Evolutionary conservation across 2,888 invertebrate species (phyloP).

Genomic region (Thysanoteuthis rhombus): DNA sequence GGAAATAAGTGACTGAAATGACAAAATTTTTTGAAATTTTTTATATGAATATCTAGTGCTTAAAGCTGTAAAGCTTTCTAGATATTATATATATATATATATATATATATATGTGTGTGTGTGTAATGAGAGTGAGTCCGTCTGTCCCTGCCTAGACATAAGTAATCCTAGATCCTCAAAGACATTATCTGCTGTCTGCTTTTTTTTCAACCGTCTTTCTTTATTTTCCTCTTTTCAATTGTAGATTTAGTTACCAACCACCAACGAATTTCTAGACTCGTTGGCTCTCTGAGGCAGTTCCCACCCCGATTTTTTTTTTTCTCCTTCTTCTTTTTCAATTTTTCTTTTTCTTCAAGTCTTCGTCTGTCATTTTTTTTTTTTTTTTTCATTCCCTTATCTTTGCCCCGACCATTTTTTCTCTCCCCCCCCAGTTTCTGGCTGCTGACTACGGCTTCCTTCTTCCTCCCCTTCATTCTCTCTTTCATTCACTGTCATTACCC

Average conservation of each 20-base stretch:
- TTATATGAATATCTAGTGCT: no score
- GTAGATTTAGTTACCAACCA: neutral
- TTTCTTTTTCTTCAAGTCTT: neutral
- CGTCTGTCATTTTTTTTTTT: neutral
- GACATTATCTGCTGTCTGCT: neutral
- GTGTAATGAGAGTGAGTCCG: no score
- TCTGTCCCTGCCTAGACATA: no score
- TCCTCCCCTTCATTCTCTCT: neutral
- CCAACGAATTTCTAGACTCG: no score
- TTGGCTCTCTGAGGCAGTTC: neutral
- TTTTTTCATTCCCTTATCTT: neutral
- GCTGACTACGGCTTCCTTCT: neutral
- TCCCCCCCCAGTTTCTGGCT: no score
- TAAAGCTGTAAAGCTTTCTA: no score
- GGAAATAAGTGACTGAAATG: no score
- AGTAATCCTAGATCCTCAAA: no score
- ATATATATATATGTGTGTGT: no score
- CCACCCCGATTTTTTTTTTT: neutral
- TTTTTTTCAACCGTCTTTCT: neutral
- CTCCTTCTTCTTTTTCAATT: neutral
- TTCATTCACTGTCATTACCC: neutral
- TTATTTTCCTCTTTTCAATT: neutral
- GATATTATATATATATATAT: no score
- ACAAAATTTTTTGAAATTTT: no score
- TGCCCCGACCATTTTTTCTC: neutral